Evolutionary conservation across 2,113 vertebrate genomes (phyloP), one percentile per base, ranked within the genome.

Genomic region (Dicentrarchus labrax): DNA sequence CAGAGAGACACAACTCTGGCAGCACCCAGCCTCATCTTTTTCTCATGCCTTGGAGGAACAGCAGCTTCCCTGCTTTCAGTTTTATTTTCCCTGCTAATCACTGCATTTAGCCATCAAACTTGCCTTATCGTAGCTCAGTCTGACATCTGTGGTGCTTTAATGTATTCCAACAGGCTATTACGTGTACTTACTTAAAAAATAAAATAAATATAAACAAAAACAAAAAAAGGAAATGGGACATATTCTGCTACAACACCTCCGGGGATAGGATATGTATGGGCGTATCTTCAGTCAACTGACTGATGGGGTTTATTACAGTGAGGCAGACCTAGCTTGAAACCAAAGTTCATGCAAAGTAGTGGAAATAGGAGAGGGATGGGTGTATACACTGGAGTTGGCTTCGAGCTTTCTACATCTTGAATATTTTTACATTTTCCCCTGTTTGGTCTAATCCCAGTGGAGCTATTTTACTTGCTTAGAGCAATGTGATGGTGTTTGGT

Each of bases 101-200:
- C 39, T 50, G 50, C 73, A 78, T 82, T 91, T 86, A 83, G 72
- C 41, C 68, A 78, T 86, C 80, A 85, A 61, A 80, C 38, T 21
- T 43, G 51, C 4, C 9, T 80, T 22, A 76, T 79, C 61, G 15
- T 30, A 50, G 78, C 79, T 59, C n/a, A 51, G 43, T 48, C 66
- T 85, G 71, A 78, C 81, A 69, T 80, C 64, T 78, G 74, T n/a
- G 72, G 3, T 53, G 70, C 39, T 67, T 75, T 24, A 80, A 61
- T 50, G n/a, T 67, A 51, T 54, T 78, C 38, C 30, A 56, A 82
- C 21, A 77, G 66, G 65, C 21, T 17, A 48, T 11, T 11, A 22
- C 38, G 30, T 15, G 12, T 21, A 39, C n/a, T 22, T 57, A 24
- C 66, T 22, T 22, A 62, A 21, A 45, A 54, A 69, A n/a, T 2